phyloP scores from a whole-genome alignment of 2,888 invertebrate species.

The Sarcophaga caerulescens region DNA sequence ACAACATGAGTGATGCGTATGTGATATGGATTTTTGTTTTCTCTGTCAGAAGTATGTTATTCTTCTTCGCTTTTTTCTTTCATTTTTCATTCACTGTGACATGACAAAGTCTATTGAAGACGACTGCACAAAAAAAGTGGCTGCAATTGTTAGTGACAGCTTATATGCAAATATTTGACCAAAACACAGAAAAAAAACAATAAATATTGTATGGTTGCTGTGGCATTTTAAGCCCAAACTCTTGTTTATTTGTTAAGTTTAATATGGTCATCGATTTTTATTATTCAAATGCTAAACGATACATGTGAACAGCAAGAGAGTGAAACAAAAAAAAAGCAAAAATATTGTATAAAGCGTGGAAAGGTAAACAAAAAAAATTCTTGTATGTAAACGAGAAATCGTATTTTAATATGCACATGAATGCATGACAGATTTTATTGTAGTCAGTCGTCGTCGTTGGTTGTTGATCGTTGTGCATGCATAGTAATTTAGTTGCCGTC shows the following conservation, averaged over 20 bases:
- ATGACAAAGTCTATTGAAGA: conserved; percentile 54
- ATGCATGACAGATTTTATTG: conserved; percentile 66
- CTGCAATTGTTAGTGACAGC: conserved; percentile 31
- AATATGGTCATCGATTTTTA: conserved; percentile 52
- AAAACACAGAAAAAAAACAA: conserved; percentile 31
- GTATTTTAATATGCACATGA: conserved; percentile 68
- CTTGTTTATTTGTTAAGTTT: conserved; percentile 27
- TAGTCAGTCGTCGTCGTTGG: too few species aligned
- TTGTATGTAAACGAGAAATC: conserved; percentile 35
- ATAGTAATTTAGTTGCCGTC: conserved; percentile 60
- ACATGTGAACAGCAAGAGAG: conserved; percentile 43
- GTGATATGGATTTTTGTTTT: conserved; percentile 60
- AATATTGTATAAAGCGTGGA: too few species aligned
- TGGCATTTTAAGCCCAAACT: conserved; percentile 22
- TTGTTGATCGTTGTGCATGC: conserved; percentile 48
- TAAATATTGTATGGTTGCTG: conserved; percentile 48
- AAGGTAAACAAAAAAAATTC: background rate
- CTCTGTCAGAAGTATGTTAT: background rate
- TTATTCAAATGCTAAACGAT: conserved; percentile 62
- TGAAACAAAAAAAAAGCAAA: conserved; percentile 1
- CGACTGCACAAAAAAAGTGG: conserved; percentile 12
- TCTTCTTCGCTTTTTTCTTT: conserved; percentile 10
- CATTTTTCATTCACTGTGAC: conserved; percentile 19
- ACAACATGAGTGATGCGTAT: conserved; percentile 64
- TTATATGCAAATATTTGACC: conserved; percentile 65